Evolutionary conservation across 2,797 vertebrate genomes (phyloP).

Genomic region (Siniperca obscura): DNA sequence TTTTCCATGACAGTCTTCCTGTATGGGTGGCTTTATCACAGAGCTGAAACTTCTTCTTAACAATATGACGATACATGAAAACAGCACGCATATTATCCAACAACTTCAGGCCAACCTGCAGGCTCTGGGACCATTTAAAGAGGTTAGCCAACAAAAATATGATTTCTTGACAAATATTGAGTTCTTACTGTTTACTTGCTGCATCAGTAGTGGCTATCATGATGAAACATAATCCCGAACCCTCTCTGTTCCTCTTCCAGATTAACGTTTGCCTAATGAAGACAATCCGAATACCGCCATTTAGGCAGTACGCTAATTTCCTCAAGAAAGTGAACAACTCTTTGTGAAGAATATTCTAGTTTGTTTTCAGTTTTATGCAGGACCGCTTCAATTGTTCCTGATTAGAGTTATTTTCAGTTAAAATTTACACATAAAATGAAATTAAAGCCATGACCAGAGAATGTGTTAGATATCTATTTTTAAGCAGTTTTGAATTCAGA

Average conservation of each 20-base stretch:
- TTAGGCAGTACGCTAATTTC: fast-evolving
- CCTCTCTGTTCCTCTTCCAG: slow-evolving; percentile 47
- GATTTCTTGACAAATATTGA: not conserved
- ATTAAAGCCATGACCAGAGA: not conserved
- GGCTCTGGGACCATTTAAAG: fast-evolving
- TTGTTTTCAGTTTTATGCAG: not conserved
- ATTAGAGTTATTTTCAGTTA: not conserved
- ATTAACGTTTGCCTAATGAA: fast-evolving
- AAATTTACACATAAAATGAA: not conserved
- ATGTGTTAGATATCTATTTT: not conserved
- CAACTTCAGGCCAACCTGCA: not conserved
- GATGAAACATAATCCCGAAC: not conserved
- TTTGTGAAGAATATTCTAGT: not conserved
- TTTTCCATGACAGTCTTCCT: slow-evolving; percentile 8
- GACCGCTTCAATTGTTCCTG: not conserved
- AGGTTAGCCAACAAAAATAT: slow-evolving; percentile 27
- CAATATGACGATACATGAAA: fast-evolving
- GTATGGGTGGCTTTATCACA: not conserved
- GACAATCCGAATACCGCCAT: fast-evolving
- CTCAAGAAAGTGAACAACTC: slow-evolving; percentile 21
- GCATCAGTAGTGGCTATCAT: not conserved
- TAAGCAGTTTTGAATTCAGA: not conserved
- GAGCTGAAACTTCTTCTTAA: slow-evolving; percentile 25
- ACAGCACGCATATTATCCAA: fast-evolving
- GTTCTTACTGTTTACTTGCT: not conserved